Evolutionary conservation across 1,140 invertebrate species (phyloP), one percentile per base, ranked within the genome.

Genomic region (Trialeurodes vaporariorum): DNA sequence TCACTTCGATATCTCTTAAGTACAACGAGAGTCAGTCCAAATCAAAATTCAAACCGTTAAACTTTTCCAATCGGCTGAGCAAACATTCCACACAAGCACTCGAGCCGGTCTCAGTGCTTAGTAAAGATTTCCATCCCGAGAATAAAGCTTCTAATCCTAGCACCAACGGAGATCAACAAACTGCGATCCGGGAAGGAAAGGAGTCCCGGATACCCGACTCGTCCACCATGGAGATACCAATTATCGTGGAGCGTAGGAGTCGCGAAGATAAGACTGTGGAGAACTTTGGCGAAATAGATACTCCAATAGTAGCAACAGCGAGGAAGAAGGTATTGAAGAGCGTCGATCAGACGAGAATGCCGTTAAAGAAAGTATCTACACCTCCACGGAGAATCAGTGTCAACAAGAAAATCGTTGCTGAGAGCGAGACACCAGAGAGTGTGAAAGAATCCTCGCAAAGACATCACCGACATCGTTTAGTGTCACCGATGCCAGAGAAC

Each of bases 1-100:
- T 68, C 27, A 65, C 67, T 1, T 68, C 67, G 12, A 68, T 68
- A 12, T 58, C 67, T 25, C 58, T 68, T 24, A 63, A 59, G 27
- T 68, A 68, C 40, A 40, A 65, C 22, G 61, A 63, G 2, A 27
- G 40, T 23, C 49, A 13, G 23, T 2, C 64, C 25, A 65, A 65
- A 58, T 34, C 40, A 13, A 64, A 64, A 12, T 64, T 64, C 63
- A 25, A 64, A 26, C 63, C 63, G 11, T 13, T 64, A 5, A 49
- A 49, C 34, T 49, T 49, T 17, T 49, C 34, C 5, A 49, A 17
- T 17, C 34, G 34, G 5, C 34, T 49, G 34, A 49, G 34, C 34
- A 49, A 49, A 17, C 34, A 5, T 5, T 17, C 34, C 5, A 17
- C 34, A 5, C 34, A 5, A 17, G 34, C 34, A n/a, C 34, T 17